phyloP scores from a whole-genome alignment of 2,888 invertebrate genomes.

The Rotaria sp. region DNA sequence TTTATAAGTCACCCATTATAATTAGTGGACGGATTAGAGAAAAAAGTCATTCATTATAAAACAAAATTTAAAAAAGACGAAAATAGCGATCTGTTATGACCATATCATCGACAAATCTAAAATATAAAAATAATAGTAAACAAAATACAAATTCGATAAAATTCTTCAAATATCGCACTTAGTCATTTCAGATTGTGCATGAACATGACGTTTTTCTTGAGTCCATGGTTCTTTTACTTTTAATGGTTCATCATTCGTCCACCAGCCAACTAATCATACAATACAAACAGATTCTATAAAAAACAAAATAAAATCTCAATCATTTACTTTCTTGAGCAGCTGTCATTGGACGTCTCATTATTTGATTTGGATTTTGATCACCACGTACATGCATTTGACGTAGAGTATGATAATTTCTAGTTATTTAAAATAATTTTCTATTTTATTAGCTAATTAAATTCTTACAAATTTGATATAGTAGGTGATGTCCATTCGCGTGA shows the following conservation, averaged over 20 bases:
- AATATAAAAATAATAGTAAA: slow-evolving; percentile 31
- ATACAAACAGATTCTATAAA: not conserved
- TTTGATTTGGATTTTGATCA: slow-evolving; percentile 28
- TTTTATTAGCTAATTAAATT: not conserved
- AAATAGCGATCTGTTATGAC: slow-evolving; percentile 50
- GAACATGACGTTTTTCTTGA: slow-evolving; percentile 47
- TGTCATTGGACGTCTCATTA: slow-evolving; percentile 28
- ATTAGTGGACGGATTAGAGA: not conserved
- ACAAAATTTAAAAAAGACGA: slow-evolving; percentile 45
- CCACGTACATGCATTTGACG: not conserved
- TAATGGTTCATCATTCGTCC: slow-evolving; percentile 49
- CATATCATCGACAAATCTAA: slow-evolving; percentile 52
- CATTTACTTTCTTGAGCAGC: slow-evolving; percentile 25
- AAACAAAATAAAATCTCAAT: not conserved
- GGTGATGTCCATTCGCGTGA: not conserved
- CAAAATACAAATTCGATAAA: too few relatives aligned
- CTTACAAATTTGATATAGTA: not conserved
- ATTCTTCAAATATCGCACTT: slow-evolving; percentile 45
- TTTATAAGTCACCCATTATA: not conserved
- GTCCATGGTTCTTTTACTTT: slow-evolving; percentile 49
- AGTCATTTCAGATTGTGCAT: slow-evolving; percentile 53
- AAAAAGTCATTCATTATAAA: not conserved
- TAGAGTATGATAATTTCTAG: slow-evolving; percentile 1
- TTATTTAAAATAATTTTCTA: not conserved
- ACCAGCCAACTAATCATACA: slow-evolving; percentile 45